These are phyloP conservation scores for Phenacoccus solenopsis DNA, from an alignment of 1,140 invertebrate genomes.

Conservation along the genomic window DNA sequence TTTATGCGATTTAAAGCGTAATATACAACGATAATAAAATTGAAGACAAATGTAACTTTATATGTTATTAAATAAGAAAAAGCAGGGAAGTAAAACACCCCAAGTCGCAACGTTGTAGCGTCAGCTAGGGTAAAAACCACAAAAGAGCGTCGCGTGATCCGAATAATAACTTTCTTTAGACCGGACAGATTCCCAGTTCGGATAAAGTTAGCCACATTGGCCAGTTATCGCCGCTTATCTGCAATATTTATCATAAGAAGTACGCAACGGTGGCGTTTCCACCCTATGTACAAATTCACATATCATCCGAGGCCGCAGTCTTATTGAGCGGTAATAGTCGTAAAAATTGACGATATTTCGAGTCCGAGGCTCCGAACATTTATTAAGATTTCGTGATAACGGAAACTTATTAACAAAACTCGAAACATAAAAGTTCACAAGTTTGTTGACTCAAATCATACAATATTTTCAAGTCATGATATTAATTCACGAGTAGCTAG, in stretches of 20 bases:
- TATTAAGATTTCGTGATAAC: no score
- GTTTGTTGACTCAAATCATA: no score
- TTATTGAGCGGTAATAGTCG: slow-evolving; percentile 6
- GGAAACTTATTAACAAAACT: no score
- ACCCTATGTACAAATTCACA: neutral
- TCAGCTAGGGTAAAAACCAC: slow-evolving; percentile 16
- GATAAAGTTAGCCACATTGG: slow-evolving; percentile 15
- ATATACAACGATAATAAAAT: slow-evolving; percentile 11
- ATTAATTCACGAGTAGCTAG: no score
- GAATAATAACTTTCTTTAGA: slow-evolving; percentile 13
- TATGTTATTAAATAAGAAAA: slow-evolving; percentile 16
- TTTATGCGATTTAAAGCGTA: slow-evolving; percentile 13
- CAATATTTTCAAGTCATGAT: no score
- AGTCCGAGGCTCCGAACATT: no score
- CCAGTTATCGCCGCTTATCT: slow-evolving; percentile 16
- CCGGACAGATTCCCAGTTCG: slow-evolving; percentile 14
- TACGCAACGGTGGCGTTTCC: neutral
- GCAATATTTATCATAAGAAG: slow-evolving; percentile 12
- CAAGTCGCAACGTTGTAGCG: neutral
- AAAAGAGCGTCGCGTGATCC: slow-evolving; percentile 15
- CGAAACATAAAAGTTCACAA: no score
- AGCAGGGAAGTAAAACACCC: slow-evolving; percentile 5
- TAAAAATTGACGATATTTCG: slow-evolving; percentile 10
- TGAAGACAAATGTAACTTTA: slow-evolving; percentile 15
- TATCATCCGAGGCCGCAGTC: neutral